Conservation (phyloP, 2,797 vertebrate genomes). For the Dryobates pubescens region DNA sequence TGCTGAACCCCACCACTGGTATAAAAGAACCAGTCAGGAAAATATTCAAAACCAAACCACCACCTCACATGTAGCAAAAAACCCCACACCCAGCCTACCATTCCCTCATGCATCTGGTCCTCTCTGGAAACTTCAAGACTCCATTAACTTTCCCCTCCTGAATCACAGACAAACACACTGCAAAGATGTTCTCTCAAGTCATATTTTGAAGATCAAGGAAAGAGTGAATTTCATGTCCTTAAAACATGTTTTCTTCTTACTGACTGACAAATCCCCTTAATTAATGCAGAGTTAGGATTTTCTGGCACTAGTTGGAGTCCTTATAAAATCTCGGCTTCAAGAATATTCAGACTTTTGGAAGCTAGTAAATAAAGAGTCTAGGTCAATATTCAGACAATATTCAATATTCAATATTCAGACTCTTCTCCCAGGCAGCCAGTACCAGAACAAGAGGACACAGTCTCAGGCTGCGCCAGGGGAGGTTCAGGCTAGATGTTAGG, state of each 20-base stretch:
- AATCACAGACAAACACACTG: background rate
- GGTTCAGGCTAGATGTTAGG: no score
- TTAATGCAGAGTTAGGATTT: constrained; percentile 20
- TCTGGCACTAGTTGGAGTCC: background rate
- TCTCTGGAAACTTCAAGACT: background rate
- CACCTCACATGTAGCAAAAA: background rate
- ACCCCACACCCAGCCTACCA: background rate
- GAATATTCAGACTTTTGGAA: constrained; percentile 29
- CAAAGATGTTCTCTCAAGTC: background rate
- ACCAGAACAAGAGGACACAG: no score
- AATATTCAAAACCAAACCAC: background rate
- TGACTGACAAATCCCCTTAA: background rate
- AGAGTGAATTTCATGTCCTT: background rate
- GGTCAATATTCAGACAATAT: constrained; percentile 35
- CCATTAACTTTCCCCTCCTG: background rate
- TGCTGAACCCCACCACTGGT: background rate
- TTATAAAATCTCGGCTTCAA: constrained; percentile 16
- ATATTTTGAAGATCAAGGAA: background rate
- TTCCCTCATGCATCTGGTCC: background rate
- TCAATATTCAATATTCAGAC: no score
- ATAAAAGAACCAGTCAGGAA: background rate
- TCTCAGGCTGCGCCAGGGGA: no score
- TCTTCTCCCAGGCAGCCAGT: no score
- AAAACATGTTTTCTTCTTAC: constrained; percentile 4
- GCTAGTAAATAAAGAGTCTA: background rate